These are phyloP conservation scores for Craterocephalus amniculus DNA, from an alignment of 2,797 vertebrate genomes.

Conservation along the genomic window DNA sequence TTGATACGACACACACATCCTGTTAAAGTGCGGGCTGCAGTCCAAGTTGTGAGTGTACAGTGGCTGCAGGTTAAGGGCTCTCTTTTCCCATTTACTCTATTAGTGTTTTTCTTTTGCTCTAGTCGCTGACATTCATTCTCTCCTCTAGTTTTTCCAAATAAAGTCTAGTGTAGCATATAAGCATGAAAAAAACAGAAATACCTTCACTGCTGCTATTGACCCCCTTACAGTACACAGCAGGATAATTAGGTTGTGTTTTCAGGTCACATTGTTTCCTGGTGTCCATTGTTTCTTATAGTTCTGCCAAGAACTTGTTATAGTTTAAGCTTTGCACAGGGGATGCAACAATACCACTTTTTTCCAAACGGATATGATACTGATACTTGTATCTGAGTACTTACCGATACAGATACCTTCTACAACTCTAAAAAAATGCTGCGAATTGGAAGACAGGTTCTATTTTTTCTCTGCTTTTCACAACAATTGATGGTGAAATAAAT, in stretches of 20 bases:
- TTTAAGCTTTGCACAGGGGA: background rate
- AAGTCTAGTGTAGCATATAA: conserved; percentile 28
- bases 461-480: too few species aligned
- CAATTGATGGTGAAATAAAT: too few species aligned
- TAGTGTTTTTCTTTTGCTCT: conserved; percentile 20
- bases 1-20: conserved; percentile 61
- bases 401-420: too few species aligned
- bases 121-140: conserved; percentile 32
- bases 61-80: conserved; percentile 38
- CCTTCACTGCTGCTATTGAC: conserved; percentile 27
- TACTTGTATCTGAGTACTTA: too few species aligned
- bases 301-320: background rate
- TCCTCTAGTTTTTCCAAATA: conserved; percentile 18
- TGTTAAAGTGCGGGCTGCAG: conserved; percentile 63
- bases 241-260: conserved; percentile 1
- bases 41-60: conserved; percentile 54
- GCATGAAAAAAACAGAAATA: conserved; percentile 39
- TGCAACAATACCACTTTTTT: too few species aligned
- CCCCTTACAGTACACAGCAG: conserved; percentile 48
- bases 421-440: too few species aligned
- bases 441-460: too few species aligned
- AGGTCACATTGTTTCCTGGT: conserved; percentile 34
- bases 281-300: background rate
- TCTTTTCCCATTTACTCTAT: conserved; percentile 8
- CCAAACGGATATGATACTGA: too few species aligned